Evolutionary conservation across 2,113 vertebrate genomes (phyloP), one percentile per base, ranked within the genome.

Genomic region (Jacana jacana): DNA sequence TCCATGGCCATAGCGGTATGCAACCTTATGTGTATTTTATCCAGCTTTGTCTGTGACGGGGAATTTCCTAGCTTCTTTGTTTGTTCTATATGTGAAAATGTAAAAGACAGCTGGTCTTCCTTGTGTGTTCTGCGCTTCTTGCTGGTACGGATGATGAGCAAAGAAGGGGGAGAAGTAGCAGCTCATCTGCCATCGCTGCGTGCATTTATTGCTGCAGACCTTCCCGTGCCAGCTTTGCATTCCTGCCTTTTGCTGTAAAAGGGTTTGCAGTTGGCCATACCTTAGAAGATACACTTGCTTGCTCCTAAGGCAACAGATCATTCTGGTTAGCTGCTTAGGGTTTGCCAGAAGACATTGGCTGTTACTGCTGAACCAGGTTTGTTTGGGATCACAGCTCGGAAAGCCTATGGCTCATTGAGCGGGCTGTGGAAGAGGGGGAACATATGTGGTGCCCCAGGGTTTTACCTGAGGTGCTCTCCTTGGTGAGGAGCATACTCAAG

Each of bases 181-280:
- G 33, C 57, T 60, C 15, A 22, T 0, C 48, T 64, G 70, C 65
- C 9, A 2, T 37, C 4, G 0, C 46, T 7, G 8, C 9, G 0
- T 33, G 75, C 12, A 1, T 88, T 79, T 88, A 19, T 40, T 76
- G 63, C 40, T 52, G 17, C 49, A 63, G 58, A 71, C 23, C 30
- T 75, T 55, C 25, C 39, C 0, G 1, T 60, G 30, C 68, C 69
- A 42, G 68, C 55, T 77, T 44, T 3, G 5, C 3, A 0, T 64
- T 86, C 73, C 64, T 4, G 10, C 18, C 24, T 48, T 42, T 86
- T 61, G 46, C 54, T 1, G 2, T 37, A 27, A 7, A 31, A 68
- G 33, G 33, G 25, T 57, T 69, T 92, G 87, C 40, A 13, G 31
- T 11, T 85, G 79, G 33, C 71, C 28, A 0, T 54, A 17, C 86